These are phyloP conservation scores for Ichneumon xanthorius DNA, from an alignment of 2,888 invertebrate genomes.

Conservation along the genomic window DNA sequence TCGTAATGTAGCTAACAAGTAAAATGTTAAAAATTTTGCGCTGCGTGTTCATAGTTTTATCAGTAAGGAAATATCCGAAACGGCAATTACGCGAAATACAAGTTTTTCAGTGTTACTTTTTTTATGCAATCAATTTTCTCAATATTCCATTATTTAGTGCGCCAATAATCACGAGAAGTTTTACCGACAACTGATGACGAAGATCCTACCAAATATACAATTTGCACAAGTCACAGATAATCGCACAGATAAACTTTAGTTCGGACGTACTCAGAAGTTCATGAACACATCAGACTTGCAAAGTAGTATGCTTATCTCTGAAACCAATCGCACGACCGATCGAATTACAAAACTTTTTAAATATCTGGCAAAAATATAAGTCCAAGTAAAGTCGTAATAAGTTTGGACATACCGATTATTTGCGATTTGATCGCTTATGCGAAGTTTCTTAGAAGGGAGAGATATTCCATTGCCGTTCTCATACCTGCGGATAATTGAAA, in stretches of 20 bases:
- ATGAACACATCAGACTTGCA: background rate
- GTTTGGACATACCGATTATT: background rate
- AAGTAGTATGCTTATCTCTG: background rate
- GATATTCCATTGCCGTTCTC: slow-evolving; percentile 69
- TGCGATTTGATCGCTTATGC: slow-evolving; percentile 7
- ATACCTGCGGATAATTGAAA: slow-evolving; percentile 55
- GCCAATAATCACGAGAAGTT: background rate
- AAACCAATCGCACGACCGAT: too few species aligned
- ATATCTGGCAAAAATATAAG: slow-evolving; percentile 6
- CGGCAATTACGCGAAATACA: too few species aligned
- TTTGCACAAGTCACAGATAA: background rate
- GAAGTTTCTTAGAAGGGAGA: slow-evolving; percentile 67
- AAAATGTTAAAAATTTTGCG: too few species aligned
- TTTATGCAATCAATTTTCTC: too few species aligned
- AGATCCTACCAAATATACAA: background rate
- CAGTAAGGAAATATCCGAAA: too few species aligned
- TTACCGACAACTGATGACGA: background rate
- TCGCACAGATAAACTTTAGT: background rate
- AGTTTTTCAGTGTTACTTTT: too few species aligned
- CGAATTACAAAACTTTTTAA: too few species aligned
- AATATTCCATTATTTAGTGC: background rate
- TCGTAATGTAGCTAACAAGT: too few species aligned
- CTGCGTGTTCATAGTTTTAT: too few species aligned
- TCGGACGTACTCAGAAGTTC: background rate
- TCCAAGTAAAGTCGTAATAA: background rate